Evolutionary conservation across 2,113 vertebrate species (phyloP).

Genomic region (Plecotus auritus): DNA sequence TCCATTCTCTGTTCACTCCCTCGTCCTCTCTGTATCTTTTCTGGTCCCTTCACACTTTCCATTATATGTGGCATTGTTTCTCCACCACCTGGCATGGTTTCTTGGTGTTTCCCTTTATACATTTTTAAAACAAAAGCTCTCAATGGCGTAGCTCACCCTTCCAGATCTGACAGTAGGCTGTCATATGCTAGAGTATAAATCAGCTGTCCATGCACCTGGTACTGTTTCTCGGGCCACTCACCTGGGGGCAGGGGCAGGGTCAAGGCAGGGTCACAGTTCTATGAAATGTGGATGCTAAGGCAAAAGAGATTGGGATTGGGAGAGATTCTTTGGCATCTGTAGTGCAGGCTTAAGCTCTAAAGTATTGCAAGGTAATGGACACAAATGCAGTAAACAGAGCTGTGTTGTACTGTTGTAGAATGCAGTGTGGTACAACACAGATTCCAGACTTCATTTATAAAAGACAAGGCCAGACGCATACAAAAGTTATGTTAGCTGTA

Average conservation of each 20-base stretch:
- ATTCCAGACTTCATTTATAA: not conserved
- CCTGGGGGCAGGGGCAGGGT: not conserved
- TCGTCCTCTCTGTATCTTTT: not conserved
- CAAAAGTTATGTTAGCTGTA: not conserved
- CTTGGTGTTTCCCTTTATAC: not conserved
- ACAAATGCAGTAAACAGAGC: not conserved
- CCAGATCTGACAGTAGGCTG: not conserved
- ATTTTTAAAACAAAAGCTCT: not conserved
- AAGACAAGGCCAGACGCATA: not conserved
- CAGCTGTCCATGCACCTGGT: not conserved
- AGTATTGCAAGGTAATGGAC: not conserved
- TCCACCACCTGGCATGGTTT: not conserved
- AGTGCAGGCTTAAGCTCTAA: not conserved
- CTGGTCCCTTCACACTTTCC: not conserved
- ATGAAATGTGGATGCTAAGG: not conserved
- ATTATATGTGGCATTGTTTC: not conserved
- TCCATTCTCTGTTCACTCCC: not conserved
- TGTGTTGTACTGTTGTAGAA: not conserved
- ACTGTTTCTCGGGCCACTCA: not conserved
- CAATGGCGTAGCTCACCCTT: not conserved
- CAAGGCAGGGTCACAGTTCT: not conserved
- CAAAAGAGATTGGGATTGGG: not conserved
- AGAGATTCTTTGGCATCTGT: not conserved
- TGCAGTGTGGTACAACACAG: not conserved
- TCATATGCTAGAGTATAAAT: not conserved